Evolutionary conservation across 1,140 invertebrate species (phyloP).

Genomic region (Drosophila suzukii): DNA sequence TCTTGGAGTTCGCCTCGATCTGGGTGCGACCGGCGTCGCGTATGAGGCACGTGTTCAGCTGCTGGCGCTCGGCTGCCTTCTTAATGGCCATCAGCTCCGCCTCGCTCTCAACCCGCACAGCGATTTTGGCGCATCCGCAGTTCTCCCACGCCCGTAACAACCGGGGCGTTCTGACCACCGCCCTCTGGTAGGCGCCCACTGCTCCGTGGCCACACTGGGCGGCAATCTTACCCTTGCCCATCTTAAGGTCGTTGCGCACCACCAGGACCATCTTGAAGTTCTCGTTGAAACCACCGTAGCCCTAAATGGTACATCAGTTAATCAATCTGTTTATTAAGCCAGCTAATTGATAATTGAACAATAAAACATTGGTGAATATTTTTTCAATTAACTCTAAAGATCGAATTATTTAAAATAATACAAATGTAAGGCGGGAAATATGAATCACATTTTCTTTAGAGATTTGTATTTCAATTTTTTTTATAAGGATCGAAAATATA

Average conservation of each 20-base stretch:
- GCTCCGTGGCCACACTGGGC: constrained; percentile 97
- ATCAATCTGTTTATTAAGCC: background rate
- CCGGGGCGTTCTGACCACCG: constrained; percentile 87
- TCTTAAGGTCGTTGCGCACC: constrained; percentile 95
- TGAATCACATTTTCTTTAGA: no score
- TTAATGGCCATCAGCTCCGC: constrained; percentile 88
- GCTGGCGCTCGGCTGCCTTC: constrained; percentile 88
- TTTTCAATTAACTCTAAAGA: no score
- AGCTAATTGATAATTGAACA: no score
- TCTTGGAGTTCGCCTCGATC: constrained; percentile 92
- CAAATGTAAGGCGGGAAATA: no score
- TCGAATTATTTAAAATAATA: no score
- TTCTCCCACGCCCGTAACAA: constrained; percentile 90
- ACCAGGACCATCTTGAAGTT: constrained; percentile 93
- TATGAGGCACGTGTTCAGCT: constrained; percentile 90
- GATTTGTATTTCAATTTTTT: no score
- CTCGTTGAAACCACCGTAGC: constrained; percentile 79
- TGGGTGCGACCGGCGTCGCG: constrained; percentile 96
- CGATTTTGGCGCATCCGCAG: constrained; percentile 93
- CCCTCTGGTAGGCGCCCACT: constrained; percentile 91
- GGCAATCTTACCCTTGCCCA: constrained; percentile 97
- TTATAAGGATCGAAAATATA: no score
- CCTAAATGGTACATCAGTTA: constrained; percentile 25
- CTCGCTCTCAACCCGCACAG: constrained; percentile 90
- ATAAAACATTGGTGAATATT: no score